phyloP scores from a whole-genome alignment of 2,888 invertebrate species.

The Drosophila lutescens region DNA sequence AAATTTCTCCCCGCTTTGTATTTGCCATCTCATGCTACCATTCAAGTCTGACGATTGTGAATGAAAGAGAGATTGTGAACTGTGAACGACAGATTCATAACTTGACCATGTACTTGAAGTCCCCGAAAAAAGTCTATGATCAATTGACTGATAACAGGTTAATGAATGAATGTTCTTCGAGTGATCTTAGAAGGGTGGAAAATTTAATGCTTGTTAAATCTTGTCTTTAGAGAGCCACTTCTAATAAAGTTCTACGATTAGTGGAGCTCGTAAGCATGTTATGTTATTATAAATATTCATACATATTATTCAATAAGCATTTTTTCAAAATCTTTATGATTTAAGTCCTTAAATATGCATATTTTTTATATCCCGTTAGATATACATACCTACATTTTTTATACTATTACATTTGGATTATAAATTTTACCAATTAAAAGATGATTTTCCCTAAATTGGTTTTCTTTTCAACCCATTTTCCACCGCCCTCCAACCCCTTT shows the following conservation, averaged over 20 bases:
- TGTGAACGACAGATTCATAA: constrained; percentile 14
- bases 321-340: too few species aligned
- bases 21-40: constrained; percentile 22
- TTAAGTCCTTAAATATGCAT: too few species aligned
- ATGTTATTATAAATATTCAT: too few species aligned
- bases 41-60: constrained; percentile 23
- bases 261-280: neutral
- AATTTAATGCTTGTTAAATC: constrained; percentile 15
- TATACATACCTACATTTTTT: too few species aligned
- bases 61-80: constrained; percentile 40
- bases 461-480: neutral
- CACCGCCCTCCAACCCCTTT: neutral
- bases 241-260: neutral
- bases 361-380: too few species aligned
- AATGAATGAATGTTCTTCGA: constrained; percentile 28
- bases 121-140: constrained; percentile 7
- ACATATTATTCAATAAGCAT: too few species aligned
- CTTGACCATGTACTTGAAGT: constrained; percentile 16
- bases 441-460: neutral
- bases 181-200: constrained; percentile 24
- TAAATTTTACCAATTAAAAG: neutral
- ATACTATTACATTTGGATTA: neutral
- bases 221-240: constrained; percentile 7
- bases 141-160: constrained; percentile 29
- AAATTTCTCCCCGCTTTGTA: neutral